Conservation (phyloP, 35 echinoderm and acorn worm genomes). For the Patiria miniata region DNA sequence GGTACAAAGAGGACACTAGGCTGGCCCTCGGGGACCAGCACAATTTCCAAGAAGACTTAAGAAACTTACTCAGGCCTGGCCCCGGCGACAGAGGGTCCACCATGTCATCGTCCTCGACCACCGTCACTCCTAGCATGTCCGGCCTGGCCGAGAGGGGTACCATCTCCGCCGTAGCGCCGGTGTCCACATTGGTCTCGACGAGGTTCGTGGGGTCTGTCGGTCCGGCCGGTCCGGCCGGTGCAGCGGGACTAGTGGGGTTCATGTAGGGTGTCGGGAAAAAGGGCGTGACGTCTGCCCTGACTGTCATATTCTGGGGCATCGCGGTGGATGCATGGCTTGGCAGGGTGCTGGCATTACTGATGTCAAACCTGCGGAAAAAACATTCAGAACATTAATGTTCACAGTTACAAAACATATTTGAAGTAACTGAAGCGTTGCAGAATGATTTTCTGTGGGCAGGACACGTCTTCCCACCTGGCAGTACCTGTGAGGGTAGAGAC, state of each 20-base stretch:
- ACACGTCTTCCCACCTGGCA: too few relatives aligned
- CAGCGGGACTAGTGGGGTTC: background rate
- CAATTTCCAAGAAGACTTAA: too few relatives aligned
- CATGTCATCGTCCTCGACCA: conserved; percentile 21
- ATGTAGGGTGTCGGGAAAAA: background rate
- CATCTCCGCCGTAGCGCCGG: conserved; percentile 76
- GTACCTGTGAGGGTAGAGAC: too few relatives aligned
- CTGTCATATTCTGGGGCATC: background rate
- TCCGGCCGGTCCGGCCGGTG: background rate
- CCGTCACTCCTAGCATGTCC: background rate
- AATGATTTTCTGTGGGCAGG: too few relatives aligned
- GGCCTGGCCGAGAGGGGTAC: background rate
- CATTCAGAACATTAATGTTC: too few relatives aligned
- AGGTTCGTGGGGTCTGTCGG: conserved; percentile 28
- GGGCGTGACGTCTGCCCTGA: conserved; percentile 12
- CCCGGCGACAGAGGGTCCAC: conserved; percentile 1
- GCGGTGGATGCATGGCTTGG: background rate
- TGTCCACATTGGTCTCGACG: conserved; percentile 82
- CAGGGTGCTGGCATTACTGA: conserved; percentile 4
- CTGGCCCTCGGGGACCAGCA: too few relatives aligned
- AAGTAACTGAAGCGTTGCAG: too few relatives aligned
- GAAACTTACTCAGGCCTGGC: conserved; percentile 43
- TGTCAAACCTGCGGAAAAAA: background rate
- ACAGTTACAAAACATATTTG: too few relatives aligned
- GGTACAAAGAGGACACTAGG: too few relatives aligned